Base-by-base conservation (phyloP, 2,113 vertebrate genomes). In the Neolamprologus fasciatus region DNA sequence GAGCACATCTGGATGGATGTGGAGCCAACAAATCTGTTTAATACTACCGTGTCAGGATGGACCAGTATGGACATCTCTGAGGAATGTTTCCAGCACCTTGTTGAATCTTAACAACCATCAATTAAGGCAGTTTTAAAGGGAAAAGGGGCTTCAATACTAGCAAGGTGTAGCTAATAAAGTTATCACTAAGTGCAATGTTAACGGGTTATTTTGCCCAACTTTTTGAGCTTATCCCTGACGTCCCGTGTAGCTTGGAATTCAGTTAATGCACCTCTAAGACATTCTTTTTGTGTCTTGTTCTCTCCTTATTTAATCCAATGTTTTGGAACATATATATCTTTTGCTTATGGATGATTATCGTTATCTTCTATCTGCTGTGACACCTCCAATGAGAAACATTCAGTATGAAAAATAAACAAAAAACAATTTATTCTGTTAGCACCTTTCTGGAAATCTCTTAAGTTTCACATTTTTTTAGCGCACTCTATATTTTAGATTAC, bases 1-100 rank as follows among this genome's bases (percentile, higher is more conserved):
- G 21, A 11, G 14, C 13, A 45, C 68, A 45, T 45, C 40, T 73
- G 68, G 68, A 26, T 73, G 13, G 40, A 73, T 45, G 8, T 73
- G 68, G 21, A 47, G 23, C 68, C 23, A 47, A 47, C 14, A 76
- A 76, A 76, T 76, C 14, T 76, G 9, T 28, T 26, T 76, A 42
- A 28, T 19, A 10, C 40, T 19, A 8, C 14, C 1, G 0, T 47
- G 40, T 28, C 68, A 76, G 9, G 19, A 45, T 47, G 68, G 6
- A 47, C 66, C 40, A 76, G 9, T 73, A 73, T 16, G 21, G 68
- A 76, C 14, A 28, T 47, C 68, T 47, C 40, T 17, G 68, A 45
- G 4, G 68, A 73, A 73, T 19, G 40, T 76, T 76, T 76, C 68
- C 21, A 76, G 40, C 68, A 47, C 23, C 23, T 47, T 47, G 40